Evolutionary conservation across 2,797 vertebrate species (phyloP).

Genomic region (Arctocebus calabarensis): DNA sequence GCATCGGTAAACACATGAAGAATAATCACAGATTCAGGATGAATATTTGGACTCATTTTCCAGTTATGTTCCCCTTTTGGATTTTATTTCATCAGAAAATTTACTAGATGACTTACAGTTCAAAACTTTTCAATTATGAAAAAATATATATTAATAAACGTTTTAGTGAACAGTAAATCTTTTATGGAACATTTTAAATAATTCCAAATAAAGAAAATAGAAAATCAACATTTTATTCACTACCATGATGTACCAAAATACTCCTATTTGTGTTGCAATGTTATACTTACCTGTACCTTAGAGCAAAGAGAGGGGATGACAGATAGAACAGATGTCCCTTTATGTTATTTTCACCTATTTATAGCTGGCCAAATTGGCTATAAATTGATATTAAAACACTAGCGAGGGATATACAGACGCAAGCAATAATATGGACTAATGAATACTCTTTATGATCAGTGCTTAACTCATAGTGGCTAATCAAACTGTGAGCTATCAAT

Average conservation of each 20-base stretch:
- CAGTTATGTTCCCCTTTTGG: background rate
- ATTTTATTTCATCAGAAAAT: conserved; percentile 50
- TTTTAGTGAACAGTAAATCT: background rate
- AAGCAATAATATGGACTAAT: background rate
- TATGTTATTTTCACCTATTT: background rate
- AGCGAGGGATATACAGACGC: background rate
- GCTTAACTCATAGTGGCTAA: background rate
- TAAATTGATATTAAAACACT: background rate
- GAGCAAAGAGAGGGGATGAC: background rate
- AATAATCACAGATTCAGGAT: background rate
- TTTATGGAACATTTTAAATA: background rate
- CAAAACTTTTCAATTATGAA: background rate
- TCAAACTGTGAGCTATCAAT: background rate
- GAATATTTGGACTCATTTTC: background rate
- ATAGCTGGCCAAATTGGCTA: background rate
- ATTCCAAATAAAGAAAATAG: background rate
- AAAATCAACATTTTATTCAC: background rate
- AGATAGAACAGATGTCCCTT: background rate
- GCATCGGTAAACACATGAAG: background rate
- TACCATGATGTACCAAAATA: background rate
- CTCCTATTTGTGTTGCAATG: background rate
- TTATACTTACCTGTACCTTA: background rate
- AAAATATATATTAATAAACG: background rate
- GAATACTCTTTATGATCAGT: background rate
- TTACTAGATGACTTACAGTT: background rate